These are phyloP conservation scores for Tenrec ecaudatus DNA, from an alignment of 2,113 vertebrate species.

Conservation along the genomic window DNA sequence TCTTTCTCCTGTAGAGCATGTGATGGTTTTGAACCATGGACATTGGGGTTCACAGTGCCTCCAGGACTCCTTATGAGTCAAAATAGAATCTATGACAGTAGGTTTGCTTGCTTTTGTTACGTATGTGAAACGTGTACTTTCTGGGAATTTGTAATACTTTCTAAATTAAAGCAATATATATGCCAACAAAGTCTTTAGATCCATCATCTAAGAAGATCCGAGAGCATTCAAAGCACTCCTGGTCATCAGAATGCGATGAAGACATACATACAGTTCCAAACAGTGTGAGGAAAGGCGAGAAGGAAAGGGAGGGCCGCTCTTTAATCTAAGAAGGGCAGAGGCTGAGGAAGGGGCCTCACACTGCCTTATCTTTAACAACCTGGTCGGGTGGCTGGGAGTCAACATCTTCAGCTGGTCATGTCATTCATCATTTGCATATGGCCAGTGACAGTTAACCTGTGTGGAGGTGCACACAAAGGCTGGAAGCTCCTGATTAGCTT, in stretches of 20 bases:
- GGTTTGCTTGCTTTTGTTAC: too few relatives aligned
- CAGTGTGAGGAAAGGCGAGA: background rate
- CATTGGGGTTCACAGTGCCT: too few relatives aligned
- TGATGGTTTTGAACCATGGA: too few relatives aligned
- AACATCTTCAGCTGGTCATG: background rate
- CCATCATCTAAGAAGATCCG: slow-evolving; percentile 1
- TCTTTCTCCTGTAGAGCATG: too few relatives aligned
- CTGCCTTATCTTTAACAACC: slow-evolving; percentile 9
- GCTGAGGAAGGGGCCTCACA: background rate
- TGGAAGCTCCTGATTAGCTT: background rate
- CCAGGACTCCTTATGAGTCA: too few relatives aligned
- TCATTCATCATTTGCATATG: slow-evolving; percentile 14
- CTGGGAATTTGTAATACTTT: slow-evolving; percentile 17
- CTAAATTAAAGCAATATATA: background rate
- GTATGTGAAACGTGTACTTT: background rate
- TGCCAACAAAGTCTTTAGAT: background rate
- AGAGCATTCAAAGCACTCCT: background rate
- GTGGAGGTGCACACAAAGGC: background rate
- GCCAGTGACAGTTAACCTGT: slow-evolving; percentile 31
- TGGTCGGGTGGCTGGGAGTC: background rate
- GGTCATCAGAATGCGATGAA: slow-evolving; percentile 3
- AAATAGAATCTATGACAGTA: too few relatives aligned
- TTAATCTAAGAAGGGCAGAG: background rate
- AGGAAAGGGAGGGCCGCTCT: background rate
- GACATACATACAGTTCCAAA: background rate